Evolutionary conservation across 2,113 vertebrate genomes (phyloP), one percentile per base, ranked within the genome.

Genomic region (Poeciliopsis occidentalis): DNA sequence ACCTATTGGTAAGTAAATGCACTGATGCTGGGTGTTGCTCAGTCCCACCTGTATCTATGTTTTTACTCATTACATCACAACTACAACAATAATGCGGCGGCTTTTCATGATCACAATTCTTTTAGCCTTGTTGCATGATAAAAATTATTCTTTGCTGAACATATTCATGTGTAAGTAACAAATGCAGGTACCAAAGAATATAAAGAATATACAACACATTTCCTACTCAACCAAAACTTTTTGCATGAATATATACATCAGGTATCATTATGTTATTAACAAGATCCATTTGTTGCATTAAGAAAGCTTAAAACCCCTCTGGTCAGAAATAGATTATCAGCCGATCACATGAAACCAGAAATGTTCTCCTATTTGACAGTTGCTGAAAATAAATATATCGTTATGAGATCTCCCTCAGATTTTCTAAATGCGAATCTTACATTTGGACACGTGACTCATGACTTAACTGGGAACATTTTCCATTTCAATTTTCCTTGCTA

Each of bases 351-450:
- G 19, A 47, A 74, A 6, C 15, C 3, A 39, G 57, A 34, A 22
- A 67, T 13, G 2, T 67, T 71, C 19, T 41, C 0, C 3, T 12
- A 71, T 63, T 66, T 67, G 11, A 66, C 31, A 62, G 3, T 2
- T 71, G n/a, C 32, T 51, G 17, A 79, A 10, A 15, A 8, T n/a
- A 13, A 62, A 34, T 76, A 78, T 60, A 70, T 29, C 47, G 24
- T 64, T 12, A 39, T 57, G 81, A 67, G 39, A 69, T 72, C 64
- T 80, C 60, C 4, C 4, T 19, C n/a, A 57, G 51, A 69, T 31
- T 27, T 54, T 31, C 64, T 63, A 67, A 39, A 13, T 47, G 37
- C 27, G 70, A 67, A 37, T 12, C 69, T 13, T 37, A 17, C 26
- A 62, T 65, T 11, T 51, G 65, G 61, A 41, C 30, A 37, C 69